Percentiles rank a stretch among this genome's conserved stretches.
These are phyloP conservation scores for Oreotrochilus melanogaster DNA, from an alignment of 2,113 vertebrate genomes.

Conservation along the genomic window DNA sequence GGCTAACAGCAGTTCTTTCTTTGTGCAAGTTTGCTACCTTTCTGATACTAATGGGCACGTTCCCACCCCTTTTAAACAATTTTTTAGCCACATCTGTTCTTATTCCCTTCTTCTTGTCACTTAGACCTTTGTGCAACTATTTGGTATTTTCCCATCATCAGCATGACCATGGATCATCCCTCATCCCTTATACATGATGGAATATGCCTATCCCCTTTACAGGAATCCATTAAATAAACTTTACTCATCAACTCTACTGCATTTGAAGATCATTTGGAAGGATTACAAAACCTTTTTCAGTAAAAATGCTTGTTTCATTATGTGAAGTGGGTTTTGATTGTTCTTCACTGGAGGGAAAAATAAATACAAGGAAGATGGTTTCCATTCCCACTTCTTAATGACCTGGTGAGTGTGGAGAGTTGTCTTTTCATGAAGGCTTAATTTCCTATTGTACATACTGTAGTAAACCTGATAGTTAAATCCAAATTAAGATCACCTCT, in stretches of 20 bases:
- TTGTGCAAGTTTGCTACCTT: too few species aligned
- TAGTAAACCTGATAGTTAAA: slow-evolving; percentile 8
- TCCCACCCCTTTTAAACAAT: too few species aligned
- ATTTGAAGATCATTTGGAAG: background rate
- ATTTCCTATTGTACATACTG: background rate
- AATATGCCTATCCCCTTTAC: background rate
- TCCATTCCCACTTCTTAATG: background rate
- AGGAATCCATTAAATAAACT: background rate
- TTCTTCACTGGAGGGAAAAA: background rate
- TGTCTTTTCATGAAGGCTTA: background rate
- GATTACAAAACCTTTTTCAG: background rate
- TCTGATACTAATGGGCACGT: too few species aligned
- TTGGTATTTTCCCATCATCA: too few species aligned
- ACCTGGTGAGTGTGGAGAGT: background rate
- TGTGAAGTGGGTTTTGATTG: background rate
- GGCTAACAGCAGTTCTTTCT: too few species aligned
- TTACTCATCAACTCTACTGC: background rate
- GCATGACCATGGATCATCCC: too few species aligned
- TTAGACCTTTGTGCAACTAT: too few species aligned
- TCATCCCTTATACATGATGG: too few species aligned
- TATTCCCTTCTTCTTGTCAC: too few species aligned
- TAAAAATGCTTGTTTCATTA: background rate
- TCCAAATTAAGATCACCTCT: background rate
- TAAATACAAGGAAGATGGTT: background rate
- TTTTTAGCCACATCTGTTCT: too few species aligned